Percentiles rank a stretch among this genome's conserved stretches.
phyloP scores from a whole-genome alignment of 2,797 vertebrate species.

The Melanotaenia nigrans region DNA sequence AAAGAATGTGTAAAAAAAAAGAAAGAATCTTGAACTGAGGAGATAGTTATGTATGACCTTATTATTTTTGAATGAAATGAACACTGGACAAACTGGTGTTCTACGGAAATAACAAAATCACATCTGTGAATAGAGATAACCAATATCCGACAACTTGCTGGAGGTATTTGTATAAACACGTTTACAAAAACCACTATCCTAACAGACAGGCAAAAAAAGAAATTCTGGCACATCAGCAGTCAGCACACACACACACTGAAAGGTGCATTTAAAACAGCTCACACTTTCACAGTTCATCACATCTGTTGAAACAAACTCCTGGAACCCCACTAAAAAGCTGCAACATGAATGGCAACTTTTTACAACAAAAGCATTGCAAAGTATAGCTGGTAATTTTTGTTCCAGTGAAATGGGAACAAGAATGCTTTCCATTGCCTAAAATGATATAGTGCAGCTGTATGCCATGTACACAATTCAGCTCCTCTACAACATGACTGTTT shows the following conservation, averaged over 20 bases:
- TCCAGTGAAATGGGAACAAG: slow-evolving; percentile 52
- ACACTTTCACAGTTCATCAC: slow-evolving; percentile 20
- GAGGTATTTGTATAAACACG: neutral
- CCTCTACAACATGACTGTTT: slow-evolving; percentile 60
- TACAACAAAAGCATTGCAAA: slow-evolving; percentile 34
- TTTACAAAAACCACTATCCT: neutral
- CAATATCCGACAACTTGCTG: neutral
- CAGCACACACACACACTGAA: neutral
- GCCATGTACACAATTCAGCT: slow-evolving; percentile 58
- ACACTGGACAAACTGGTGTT: neutral
- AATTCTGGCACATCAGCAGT: slow-evolving; percentile 8
- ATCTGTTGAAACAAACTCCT: slow-evolving; percentile 30
- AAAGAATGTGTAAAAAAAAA: neutral
- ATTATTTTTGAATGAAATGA: neutral
- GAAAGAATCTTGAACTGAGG: neutral
- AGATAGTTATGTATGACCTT: neutral
- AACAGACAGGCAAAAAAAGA: neutral
- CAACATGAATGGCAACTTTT: slow-evolving; percentile 55
- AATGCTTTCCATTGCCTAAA: slow-evolving; percentile 66
- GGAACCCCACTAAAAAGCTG: slow-evolving; percentile 47
- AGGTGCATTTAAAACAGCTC: slow-evolving; percentile 2
- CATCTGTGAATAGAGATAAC: neutral
- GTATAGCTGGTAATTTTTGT: slow-evolving; percentile 54
- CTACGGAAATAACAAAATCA: neutral
- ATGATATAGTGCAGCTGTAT: slow-evolving; percentile 73